Evolutionary conservation across 2,113 vertebrate genomes (phyloP), one percentile per base, ranked within the genome.

Genomic region (Ctenodactylus gundi): DNA sequence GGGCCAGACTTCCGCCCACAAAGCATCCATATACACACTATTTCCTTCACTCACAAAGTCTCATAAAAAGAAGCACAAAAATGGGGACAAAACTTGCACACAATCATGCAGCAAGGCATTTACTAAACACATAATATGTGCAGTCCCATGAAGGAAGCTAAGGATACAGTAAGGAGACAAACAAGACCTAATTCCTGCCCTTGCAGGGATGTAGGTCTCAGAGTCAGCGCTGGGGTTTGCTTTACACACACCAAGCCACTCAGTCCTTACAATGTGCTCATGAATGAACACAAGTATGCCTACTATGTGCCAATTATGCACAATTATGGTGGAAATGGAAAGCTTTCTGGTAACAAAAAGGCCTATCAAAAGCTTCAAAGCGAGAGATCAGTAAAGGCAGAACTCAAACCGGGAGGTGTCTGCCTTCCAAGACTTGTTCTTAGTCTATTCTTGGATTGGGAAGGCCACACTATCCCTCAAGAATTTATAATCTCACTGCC

Each of bases 51-150:
- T 87, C 58, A 83, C 15, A 78, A 65, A 93, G 36, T 25, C 64
- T 77, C 34, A 9, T 44, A 49, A 87, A 67, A 93, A 88, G 41
- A 90, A 92, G 67, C 51, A 82, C n/a, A 60, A 95, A 55, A 88
- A 88, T 64, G 62, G 23, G 23, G 77, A 44, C 20, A n/a, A 88
- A 92, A 68, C 46, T 53, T 75, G 49, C 29, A 67, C 1, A n/a
- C 27, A 68, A 55, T 77, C 62, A 53, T 36, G 53, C 34, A 78
- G 55, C 21, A 73, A 67, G 39, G 73, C 68, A 68, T 60, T 88
- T 84, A 82, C 6, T 92, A 70, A 82, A 46, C 13, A 46, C 51
- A 36, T 78, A 68, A 23, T 64, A 8, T 51, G 41, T 46, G 21
- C 44, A 18, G 4, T n/a, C 57, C 81, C 83, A 18, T 73, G 65